Evolutionary conservation across 2,888 invertebrate genomes (phyloP), one percentile per base, ranked within the genome.

Genomic region (Volucella inflata): DNA sequence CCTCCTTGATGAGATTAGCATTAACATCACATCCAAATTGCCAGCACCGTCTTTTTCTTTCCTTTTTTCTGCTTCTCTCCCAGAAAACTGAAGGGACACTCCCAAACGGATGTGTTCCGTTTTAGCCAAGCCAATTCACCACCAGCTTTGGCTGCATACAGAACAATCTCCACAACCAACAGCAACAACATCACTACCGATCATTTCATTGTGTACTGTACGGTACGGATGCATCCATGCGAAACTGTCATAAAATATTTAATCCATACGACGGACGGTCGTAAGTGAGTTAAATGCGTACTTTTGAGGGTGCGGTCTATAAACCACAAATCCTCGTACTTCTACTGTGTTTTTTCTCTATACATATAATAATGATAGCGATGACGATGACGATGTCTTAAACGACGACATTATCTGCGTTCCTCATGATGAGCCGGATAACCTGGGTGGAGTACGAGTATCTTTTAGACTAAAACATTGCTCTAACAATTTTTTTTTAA

Each of bases 181-280:
- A 30, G 6, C 30, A 30, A 30, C 30, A 30, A 36, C 44, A 44
- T 14, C 51, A 60, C 60, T 60, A 72, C 64, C 40, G 51, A 64
- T 74, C 46, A 46, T 40, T 44, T 36, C 44, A 48, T 36, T 46
- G 51, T 30, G 30, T 30, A 30, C 30, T 6, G 21, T 48, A 30
- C 59, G 48, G 21, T 48, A 30, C 59, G 48, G 75, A 74, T 68
- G 68, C 68, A 62, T 50, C 64, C 76, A 70, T 70, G 76, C 55
- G 21, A 76, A 81, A 53, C 57, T 77, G 81, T 76, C 81, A 81
- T 81, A 81, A 81, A 81, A 71, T 77, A 76, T 53, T 60, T 81
- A 77, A 81, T 81, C 76, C 81, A 44, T 64, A 6, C 42, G 53
- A 53, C 50, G 74, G 53, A 30, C 30, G 46, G 30, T 21, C 30